Conservation (phyloP, 2,888 invertebrate genomes). For the Sarcophaga rosellei region DNA sequence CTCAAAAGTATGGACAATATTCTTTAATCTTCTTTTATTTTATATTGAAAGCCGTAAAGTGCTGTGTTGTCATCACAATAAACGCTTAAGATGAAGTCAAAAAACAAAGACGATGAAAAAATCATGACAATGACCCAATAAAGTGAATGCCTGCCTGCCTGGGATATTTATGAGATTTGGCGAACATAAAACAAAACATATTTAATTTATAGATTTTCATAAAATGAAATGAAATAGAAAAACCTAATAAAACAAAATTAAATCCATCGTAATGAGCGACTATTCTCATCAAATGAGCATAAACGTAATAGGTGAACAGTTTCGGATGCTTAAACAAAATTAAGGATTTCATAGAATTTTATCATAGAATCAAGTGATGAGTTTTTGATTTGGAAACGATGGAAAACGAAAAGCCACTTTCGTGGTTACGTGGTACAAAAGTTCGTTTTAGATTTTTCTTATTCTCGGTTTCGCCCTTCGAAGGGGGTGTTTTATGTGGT, state of each 20-base stretch:
- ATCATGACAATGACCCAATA: constrained; percentile 25
- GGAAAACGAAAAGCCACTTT: no score
- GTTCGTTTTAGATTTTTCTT: no score
- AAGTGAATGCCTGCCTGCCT: neutral
- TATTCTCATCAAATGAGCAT: neutral
- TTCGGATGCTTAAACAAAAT: neutral
- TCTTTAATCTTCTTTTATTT: constrained; percentile 21
- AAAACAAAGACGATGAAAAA: neutral
- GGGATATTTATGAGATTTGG: neutral
- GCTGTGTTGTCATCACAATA: constrained; percentile 17
- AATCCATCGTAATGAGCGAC: neutral
- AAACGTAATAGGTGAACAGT: neutral
- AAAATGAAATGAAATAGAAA: neutral
- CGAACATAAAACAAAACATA: constrained; percentile 4
- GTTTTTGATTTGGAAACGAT: no score
- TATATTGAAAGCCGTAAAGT: constrained; percentile 26
- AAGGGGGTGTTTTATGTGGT: no score
- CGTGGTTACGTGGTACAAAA: no score
- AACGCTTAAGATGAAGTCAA: neutral
- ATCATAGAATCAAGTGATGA: no score
- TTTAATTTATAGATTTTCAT: neutral
- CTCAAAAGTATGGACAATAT: no score
- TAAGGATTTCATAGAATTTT: no score
- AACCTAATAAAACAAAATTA: neutral
- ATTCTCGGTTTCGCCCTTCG: no score